Conservation (phyloP, 2,888 invertebrate species). For the Agriopis aurantiaria region DNA sequence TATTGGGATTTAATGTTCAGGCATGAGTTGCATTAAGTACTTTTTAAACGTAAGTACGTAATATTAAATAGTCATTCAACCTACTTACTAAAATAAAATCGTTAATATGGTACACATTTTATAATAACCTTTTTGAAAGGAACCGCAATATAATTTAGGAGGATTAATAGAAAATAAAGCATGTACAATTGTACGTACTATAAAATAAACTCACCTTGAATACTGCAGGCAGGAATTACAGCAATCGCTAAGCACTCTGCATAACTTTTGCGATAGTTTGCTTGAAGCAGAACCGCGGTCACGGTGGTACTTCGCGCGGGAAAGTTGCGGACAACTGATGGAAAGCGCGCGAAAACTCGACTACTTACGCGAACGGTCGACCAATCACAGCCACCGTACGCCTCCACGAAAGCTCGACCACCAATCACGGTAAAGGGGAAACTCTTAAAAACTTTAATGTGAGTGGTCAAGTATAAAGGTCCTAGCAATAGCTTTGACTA, state of each 20-base stretch:
- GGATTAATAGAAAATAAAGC: no score
- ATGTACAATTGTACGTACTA: no score
- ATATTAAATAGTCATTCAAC: no score
- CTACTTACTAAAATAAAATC: no score
- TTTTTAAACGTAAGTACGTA: no score
- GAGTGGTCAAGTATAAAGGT: slow-evolving; percentile 5
- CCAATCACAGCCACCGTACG: slow-evolving; percentile 72
- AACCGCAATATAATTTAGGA: no score
- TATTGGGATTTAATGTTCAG: no score
- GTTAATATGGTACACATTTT: no score
- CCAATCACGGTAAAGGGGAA: slow-evolving; percentile 74
- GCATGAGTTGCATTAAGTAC: no score
- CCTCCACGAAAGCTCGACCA: slow-evolving; percentile 63
- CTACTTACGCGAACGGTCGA: slow-evolving; percentile 69
- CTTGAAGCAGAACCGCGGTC: slow-evolving; percentile 43
- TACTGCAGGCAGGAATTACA: slow-evolving; percentile 35
- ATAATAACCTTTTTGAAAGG: no score
- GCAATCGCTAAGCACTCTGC: slow-evolving; percentile 58
- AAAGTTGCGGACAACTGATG: slow-evolving; percentile 75
- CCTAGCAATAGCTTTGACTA: no score
- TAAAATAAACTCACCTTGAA: slow-evolving; percentile 54
- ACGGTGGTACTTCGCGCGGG: slow-evolving; percentile 62
- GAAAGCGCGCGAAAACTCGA: slow-evolving; percentile 78
- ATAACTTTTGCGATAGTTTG: slow-evolving; percentile 66
- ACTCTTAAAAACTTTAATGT: slow-evolving; percentile 79